These are phyloP conservation scores for Sialia sialis DNA, from an alignment of 2,113 vertebrate genomes.

Conservation along the genomic window DNA sequence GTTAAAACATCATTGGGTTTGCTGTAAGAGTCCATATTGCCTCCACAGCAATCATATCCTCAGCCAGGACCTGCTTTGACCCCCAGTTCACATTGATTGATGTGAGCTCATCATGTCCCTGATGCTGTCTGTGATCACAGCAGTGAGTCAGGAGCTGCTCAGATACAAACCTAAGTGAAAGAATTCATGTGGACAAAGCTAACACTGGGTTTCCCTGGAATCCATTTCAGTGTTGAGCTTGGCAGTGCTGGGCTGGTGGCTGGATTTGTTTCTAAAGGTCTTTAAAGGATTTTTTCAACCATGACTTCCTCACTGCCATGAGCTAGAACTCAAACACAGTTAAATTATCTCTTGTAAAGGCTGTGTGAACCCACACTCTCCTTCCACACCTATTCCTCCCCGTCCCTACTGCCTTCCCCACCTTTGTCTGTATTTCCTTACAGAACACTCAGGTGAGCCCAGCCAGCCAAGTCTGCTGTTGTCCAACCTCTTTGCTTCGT, in stretches of 20 bases:
- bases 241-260: not conserved
- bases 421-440: not conserved
- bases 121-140: not conserved
- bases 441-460: not conserved
- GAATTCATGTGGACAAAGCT: fast-evolving
- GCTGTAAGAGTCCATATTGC: not conserved
- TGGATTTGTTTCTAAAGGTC: not conserved
- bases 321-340: not conserved
- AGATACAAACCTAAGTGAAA: fast-evolving
- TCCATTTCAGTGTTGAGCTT: not conserved
- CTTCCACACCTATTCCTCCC: not conserved
- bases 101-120: not conserved
- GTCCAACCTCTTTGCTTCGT: not conserved
- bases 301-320: not conserved
- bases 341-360: not conserved
- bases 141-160: not conserved
- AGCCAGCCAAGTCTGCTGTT: not conserved
- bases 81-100: too few species aligned
- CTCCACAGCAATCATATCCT: not conserved
- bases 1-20: not conserved
- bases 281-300: not conserved
- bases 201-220: not conserved
- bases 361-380: fast-evolving
- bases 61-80: not conserved
- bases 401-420: not conserved